Conservation (phyloP, 2,797 vertebrate genomes). For the Atherinosoma microstoma region DNA sequence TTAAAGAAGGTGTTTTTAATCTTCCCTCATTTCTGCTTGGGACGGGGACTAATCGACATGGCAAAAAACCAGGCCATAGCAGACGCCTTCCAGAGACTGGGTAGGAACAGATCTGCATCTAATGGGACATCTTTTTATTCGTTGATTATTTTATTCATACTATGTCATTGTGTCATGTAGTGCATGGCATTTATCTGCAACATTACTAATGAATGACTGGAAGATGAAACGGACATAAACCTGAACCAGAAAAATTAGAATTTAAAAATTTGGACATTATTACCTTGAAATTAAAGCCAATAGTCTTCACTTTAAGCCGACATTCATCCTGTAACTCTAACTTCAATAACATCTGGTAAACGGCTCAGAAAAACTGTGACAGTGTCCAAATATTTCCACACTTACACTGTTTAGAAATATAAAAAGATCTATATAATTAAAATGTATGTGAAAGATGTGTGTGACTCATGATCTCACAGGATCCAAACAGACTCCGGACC, state of each 20-base stretch:
- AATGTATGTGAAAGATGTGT: neutral
- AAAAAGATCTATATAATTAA: neutral
- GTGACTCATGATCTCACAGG: conserved; percentile 74
- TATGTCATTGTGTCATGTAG: neutral
- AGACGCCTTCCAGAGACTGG: conserved; percentile 88
- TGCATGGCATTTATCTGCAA: no score
- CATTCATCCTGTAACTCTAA: neutral
- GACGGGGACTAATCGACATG: conserved; percentile 94
- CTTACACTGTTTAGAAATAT: neutral
- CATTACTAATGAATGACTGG: neutral
- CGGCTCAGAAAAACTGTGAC: neutral
- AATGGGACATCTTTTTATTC: neutral
- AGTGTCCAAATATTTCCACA: neutral
- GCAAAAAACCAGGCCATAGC: conserved; percentile 93
- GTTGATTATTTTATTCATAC: neutral
- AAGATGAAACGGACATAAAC: neutral
- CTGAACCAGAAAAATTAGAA: no score
- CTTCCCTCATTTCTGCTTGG: conserved; percentile 96
- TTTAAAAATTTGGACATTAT: no score
- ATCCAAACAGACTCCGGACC: conserved; percentile 82
- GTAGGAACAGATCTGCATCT: conserved; percentile 66
- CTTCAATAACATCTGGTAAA: neutral
- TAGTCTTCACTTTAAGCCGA: neutral
- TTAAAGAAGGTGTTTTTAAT: conserved; percentile 93
- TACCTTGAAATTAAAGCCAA: no score